A percentile compares a stretch with the other conserved stretches of the same genome.
phyloP scores from a whole-genome alignment of 2,797 vertebrate species.

The Tadarida brasiliensis region DNA sequence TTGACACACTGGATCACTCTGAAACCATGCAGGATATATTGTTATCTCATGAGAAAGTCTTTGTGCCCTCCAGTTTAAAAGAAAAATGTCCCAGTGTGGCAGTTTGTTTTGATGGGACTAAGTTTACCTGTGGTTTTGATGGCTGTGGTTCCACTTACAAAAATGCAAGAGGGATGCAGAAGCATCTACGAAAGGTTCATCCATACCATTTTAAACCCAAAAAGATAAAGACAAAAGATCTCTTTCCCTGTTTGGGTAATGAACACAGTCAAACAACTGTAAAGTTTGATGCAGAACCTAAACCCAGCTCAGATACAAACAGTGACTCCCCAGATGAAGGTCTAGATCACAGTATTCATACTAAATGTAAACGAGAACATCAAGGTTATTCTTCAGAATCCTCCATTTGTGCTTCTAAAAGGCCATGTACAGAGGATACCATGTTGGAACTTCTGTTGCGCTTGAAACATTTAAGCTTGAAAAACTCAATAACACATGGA shows the following conservation, averaged over 20 bases:
- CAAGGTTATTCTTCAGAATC: slow-evolving; percentile 86
- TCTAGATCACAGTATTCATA: slow-evolving; percentile 77
- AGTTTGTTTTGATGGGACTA: slow-evolving; percentile 95
- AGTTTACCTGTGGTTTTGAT: slow-evolving; percentile 95
- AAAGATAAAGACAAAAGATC: slow-evolving; percentile 87
- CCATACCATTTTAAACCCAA: slow-evolving; percentile 93
- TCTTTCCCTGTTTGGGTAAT: slow-evolving; percentile 72
- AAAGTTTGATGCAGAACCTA: slow-evolving; percentile 83
- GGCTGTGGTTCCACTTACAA: slow-evolving; percentile 94
- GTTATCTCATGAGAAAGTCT: slow-evolving; percentile 86
- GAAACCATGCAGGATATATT: slow-evolving; percentile 83
- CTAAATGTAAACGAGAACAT: slow-evolving; percentile 82
- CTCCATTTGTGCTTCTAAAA: slow-evolving; percentile 85
- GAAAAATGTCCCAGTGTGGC: slow-evolving; percentile 89
- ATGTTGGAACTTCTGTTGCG: slow-evolving; percentile 93
- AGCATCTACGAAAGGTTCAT: slow-evolving; percentile 94
- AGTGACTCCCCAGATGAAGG: slow-evolving; percentile 86
- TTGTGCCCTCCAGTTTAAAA: slow-evolving; percentile 84
- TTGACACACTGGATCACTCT: slow-evolving; percentile 79
- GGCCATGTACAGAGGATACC: slow-evolving; percentile 87
- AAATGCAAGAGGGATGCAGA: slow-evolving; percentile 93
- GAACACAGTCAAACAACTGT: slow-evolving; percentile 81
- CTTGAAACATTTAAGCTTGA: slow-evolving; percentile 94
- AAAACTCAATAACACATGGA: slow-evolving; percentile 88
- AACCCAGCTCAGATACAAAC: slow-evolving; percentile 85